phyloP scores from a whole-genome alignment of 2,113 vertebrate species.

The Oryzias javanicus region DNA sequence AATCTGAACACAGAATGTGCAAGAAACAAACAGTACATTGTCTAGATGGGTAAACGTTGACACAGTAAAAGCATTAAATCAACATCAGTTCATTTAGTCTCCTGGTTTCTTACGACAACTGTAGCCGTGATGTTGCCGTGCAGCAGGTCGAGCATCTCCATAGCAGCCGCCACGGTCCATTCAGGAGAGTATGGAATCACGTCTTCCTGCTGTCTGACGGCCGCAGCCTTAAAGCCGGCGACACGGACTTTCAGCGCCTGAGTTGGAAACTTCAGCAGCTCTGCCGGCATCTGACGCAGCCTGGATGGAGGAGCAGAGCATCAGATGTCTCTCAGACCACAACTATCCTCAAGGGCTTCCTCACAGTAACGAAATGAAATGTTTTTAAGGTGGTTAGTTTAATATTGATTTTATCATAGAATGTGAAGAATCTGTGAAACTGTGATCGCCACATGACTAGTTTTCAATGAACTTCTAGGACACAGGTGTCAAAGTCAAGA shows the following conservation, averaged over 20 bases:
- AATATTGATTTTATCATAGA: too few species aligned
- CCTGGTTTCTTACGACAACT: constrained; percentile 71
- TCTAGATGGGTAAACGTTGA: neutral
- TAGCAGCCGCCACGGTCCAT: constrained; percentile 86
- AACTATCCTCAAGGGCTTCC: too few species aligned
- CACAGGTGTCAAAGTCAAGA: too few species aligned
- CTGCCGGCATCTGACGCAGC: constrained; percentile 80
- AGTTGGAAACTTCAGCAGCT: constrained; percentile 80
- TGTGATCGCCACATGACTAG: too few species aligned
- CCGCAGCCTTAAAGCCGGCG: constrained; percentile 83
- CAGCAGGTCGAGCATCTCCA: constrained; percentile 82
- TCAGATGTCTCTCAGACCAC: too few species aligned
- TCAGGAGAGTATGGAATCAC: constrained; percentile 83
- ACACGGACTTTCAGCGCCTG: constrained; percentile 78
- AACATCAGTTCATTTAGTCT: neutral
- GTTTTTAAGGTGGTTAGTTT: too few species aligned
- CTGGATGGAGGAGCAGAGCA: constrained; percentile 64
- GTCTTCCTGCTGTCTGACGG: constrained; percentile 20
- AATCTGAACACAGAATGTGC: constrained; percentile 63
- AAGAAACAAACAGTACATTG: neutral
- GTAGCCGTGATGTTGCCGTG: constrained; percentile 79
- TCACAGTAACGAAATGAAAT: too few species aligned
- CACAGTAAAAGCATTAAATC: neutral
- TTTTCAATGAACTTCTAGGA: too few species aligned
- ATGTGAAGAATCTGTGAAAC: too few species aligned